phyloP scores from a whole-genome alignment of 1,140 invertebrate species.

The Archegozetes longisetosus region DNA sequence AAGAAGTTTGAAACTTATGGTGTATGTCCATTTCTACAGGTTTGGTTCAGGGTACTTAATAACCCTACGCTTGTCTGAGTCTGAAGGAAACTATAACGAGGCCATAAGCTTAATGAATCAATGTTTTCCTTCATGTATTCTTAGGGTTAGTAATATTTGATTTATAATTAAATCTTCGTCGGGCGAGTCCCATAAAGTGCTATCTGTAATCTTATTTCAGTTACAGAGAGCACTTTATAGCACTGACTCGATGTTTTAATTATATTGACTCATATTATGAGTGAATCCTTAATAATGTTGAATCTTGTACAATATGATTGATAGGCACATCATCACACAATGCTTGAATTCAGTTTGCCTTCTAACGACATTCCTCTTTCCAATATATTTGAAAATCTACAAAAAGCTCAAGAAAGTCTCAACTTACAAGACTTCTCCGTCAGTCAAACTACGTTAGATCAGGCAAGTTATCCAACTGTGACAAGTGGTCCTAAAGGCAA shows the following conservation, averaged over 20 bases:
- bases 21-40: no score
- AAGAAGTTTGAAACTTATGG: no score
- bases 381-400: slow-evolving; percentile 44
- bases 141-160: slow-evolving; percentile 19
- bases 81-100: slow-evolving; percentile 7
- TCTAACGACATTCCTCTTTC: slow-evolving; percentile 36
- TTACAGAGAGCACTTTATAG: no score
- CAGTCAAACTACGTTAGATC: slow-evolving; percentile 57
- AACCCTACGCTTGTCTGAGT: slow-evolving; percentile 29
- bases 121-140: slow-evolving; percentile 13
- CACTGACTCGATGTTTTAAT: neutral
- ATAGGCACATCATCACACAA: slow-evolving; percentile 22
- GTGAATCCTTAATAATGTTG: slow-evolving; percentile 1
- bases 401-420: slow-evolving; percentile 36
- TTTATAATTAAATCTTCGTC: neutral
- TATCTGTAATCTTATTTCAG: no score
- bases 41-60: slow-evolving; percentile 59
- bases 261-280: neutral
- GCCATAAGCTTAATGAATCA: slow-evolving; percentile 18
- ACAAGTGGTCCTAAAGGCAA: neutral
- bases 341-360: slow-evolving; percentile 28
- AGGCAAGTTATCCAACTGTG: slow-evolving; percentile 34
- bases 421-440: slow-evolving; percentile 53
- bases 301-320: no score
- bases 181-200: no score